Evolutionary conservation across 2,888 invertebrate species (phyloP).

Genomic region (Microctonus hyperodae): DNA sequence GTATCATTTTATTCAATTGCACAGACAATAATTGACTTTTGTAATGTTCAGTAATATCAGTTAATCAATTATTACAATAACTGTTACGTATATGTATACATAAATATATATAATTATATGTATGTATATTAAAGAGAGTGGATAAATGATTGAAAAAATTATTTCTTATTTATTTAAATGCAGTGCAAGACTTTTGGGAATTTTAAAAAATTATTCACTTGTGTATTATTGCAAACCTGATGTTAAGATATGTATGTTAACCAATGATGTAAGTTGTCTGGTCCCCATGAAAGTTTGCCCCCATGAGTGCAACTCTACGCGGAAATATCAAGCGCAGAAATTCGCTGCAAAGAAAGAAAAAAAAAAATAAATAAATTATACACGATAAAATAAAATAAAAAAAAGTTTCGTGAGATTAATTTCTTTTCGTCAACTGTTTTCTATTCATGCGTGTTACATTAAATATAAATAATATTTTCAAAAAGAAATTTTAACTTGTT

Average conservation of each 20-base stretch:
- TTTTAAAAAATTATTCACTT: neutral
- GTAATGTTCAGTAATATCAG: conserved; percentile 2
- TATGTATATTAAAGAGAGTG: no score
- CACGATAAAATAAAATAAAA: neutral
- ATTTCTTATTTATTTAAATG: neutral
- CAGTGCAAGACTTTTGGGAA: neutral
- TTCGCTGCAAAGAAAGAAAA: neutral
- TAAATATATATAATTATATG: neutral
- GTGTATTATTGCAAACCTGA: neutral
- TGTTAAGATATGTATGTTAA: neutral
- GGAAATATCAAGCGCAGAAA: neutral
- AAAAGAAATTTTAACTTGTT: neutral
- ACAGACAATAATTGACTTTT: neutral
- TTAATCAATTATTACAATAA: neutral
- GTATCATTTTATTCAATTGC: neutral
- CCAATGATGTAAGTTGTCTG: neutral
- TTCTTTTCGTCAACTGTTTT: neutral
- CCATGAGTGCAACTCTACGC: neutral
- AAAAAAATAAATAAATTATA: neutral
- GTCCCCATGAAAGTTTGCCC: neutral
- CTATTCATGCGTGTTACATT: neutral
- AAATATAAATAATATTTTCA: neutral
- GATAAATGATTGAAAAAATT: neutral
- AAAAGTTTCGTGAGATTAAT: neutral
- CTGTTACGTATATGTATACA: neutral